phyloP scores from a whole-genome alignment of 2,888 invertebrate genomes.

The Parnassius mnemosyne region DNA sequence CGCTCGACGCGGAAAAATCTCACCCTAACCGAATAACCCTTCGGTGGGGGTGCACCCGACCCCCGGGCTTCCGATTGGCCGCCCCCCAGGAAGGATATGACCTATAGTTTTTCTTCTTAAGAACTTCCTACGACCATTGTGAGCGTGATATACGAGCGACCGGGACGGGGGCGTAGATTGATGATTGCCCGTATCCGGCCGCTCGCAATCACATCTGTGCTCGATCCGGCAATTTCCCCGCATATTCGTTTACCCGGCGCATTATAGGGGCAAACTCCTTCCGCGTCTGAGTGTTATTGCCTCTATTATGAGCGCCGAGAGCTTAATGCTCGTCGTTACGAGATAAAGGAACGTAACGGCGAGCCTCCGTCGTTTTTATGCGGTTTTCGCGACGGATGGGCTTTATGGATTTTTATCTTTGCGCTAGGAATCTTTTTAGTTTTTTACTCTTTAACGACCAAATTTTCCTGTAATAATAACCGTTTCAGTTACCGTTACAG shows the following conservation, averaged over 20 bases:
- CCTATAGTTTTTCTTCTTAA: slow-evolving; percentile 81
- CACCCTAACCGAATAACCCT: slow-evolving; percentile 63
- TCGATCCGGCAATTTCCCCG: slow-evolving; percentile 71
- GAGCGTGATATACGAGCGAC: slow-evolving; percentile 73
- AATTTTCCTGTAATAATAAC: too few relatives aligned
- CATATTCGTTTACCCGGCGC: slow-evolving; percentile 77
- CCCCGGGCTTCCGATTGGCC: slow-evolving; percentile 74
- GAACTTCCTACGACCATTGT: slow-evolving; percentile 79
- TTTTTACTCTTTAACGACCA: slow-evolving; percentile 7
- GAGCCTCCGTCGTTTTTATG: slow-evolving; percentile 33
- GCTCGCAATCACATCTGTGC: slow-evolving; percentile 71
- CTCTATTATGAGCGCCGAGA: slow-evolving; percentile 61
- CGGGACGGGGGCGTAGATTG: slow-evolving; percentile 59
- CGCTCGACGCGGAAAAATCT: slow-evolving; percentile 53
- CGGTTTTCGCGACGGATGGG: slow-evolving; percentile 32
- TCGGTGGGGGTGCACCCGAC: slow-evolving; percentile 41
- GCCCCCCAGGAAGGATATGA: slow-evolving; percentile 78
- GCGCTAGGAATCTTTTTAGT: slow-evolving; percentile 10
- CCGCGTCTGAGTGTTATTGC: slow-evolving; percentile 73
- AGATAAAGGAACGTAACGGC: slow-evolving; percentile 38
- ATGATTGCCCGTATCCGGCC: slow-evolving; percentile 73
- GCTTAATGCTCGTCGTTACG: slow-evolving; percentile 57
- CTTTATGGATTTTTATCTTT: slow-evolving; percentile 27
- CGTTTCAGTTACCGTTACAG: too few relatives aligned
- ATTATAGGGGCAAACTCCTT: slow-evolving; percentile 70